Evolutionary conservation across 2,888 invertebrate species (phyloP), one percentile per base, ranked within the genome.

Genomic region (Eudasyphora cyanicolor): DNA sequence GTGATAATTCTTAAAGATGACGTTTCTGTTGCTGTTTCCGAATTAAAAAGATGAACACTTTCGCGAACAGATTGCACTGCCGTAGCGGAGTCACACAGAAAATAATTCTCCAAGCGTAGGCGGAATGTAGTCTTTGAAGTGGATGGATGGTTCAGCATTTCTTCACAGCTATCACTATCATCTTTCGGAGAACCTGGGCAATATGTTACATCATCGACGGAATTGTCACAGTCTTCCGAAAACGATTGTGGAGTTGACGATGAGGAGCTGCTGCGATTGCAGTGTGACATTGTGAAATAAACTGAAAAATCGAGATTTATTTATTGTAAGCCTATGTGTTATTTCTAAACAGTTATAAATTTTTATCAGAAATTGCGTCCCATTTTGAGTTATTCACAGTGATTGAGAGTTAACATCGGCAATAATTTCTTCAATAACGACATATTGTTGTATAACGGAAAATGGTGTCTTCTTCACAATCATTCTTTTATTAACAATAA

Each of bases 211-310:
- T 71, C 78, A 71, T 27, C 71, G 19, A 73, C 51, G 64, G 49
- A 73, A 24, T 78, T 62, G 73, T 51, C 76, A 57, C 78, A 75
- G 75, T 75, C 75, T 76, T 69, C 69, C 76, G 69, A 57, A 76
- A 76, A 76, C 19, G 77, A 70, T 38, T 60, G 67, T 77, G 60
- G 69, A 38, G 60, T 24, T 74, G 74, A 60, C 45, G 45, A 71
- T 71, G 69, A 69, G 69, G 69, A 70, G 19, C 45, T 8, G 12
- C 5, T 45, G 1, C 57, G 12, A 29, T 54, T 35, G 54, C 71
- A 71, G 54, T 54, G 29, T 71, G 32, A 51, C 35, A 54, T 71
- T 54, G 29, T 71, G 35, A 71, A 54, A 54, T 71, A 32, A 71
- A 29, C 32, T 54, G 32, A 54, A 35, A 54, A 38, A 32, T 38